Evolutionary conservation across 2,888 invertebrate genomes (phyloP).

Genomic region (Parnassius orleans): DNA sequence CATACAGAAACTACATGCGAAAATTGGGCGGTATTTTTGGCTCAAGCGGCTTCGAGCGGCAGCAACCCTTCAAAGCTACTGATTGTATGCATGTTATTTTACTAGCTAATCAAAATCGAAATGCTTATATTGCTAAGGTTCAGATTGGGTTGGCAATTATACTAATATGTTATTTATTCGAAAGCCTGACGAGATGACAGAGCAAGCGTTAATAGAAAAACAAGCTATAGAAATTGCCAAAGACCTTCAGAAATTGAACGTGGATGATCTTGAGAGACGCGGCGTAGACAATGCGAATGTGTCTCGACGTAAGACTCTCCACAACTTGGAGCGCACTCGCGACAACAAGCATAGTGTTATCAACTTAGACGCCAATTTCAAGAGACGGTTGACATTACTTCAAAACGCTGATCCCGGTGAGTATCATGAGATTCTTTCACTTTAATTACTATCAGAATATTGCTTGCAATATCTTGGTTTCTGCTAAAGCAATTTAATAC

Average conservation of each 20-base stretch:
- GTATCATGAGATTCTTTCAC: constrained; percentile 19
- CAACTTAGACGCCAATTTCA: constrained; percentile 96
- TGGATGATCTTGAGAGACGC: constrained; percentile 90
- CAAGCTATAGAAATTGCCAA: constrained; percentile 95
- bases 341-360: constrained; percentile 90
- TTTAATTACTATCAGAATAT: not conserved
- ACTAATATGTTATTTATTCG: constrained; percentile 1
- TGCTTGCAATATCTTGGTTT: too few relatives aligned
- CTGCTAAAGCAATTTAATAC: too few relatives aligned
- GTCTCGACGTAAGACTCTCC: constrained; percentile 90
- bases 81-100: too few relatives aligned
- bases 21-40: too few relatives aligned
- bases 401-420: constrained; percentile 83
- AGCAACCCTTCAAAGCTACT: too few relatives aligned
- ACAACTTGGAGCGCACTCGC: constrained; percentile 92
- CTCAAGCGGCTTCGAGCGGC: too few relatives aligned
- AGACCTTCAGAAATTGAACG: constrained; percentile 91
- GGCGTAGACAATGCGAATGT: constrained; percentile 86
- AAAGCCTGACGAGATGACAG: constrained; percentile 89
- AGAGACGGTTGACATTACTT: constrained; percentile 91
- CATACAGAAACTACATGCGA: too few relatives aligned
- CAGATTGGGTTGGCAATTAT: not conserved
- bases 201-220: constrained; percentile 91
- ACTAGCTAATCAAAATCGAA: too few relatives aligned
- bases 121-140: too few relatives aligned